Conservation (phyloP, 92 coral and sea anemone species). For the Porites evermanni region DNA sequence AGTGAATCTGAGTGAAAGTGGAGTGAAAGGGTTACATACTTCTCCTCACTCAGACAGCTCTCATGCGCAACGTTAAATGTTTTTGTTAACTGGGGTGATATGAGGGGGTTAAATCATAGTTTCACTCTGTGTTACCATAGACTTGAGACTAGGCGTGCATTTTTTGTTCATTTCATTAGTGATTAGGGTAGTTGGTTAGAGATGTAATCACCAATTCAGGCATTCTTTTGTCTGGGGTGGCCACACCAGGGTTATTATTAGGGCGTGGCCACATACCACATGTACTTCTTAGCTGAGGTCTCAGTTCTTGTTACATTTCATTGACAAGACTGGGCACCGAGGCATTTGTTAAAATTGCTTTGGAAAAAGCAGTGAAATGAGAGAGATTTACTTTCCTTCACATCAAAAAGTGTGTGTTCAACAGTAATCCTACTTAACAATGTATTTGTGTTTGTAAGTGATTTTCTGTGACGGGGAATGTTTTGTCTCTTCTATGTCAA, state of each 20-base stretch:
- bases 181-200: neutral
- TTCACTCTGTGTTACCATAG: neutral
- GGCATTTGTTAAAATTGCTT: slow-evolving; percentile 26
- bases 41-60: no score
- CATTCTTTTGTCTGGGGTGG: slow-evolving; percentile 10
- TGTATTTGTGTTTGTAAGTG: no score
- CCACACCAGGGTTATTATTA: slow-evolving; percentile 11
- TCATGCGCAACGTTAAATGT: no score
- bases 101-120: neutral
- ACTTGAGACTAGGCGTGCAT: neutral
- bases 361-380: slow-evolving; percentile 21
- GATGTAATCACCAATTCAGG: neutral
- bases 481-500: neutral
- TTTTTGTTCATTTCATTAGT: neutral
- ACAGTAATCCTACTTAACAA: neutral
- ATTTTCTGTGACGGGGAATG: no score
- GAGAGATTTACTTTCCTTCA: neutral
- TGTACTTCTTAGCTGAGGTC: slow-evolving; percentile 83
- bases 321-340: slow-evolving; percentile 35
- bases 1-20: no score
- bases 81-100: no score
- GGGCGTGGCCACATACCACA: slow-evolving; percentile 69
- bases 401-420: neutral
- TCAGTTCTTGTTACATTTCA: neutral
- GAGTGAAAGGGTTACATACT: no score